Conservation (phyloP, 2,888 invertebrate species). For the Ornithoptera alexandrae region DNA sequence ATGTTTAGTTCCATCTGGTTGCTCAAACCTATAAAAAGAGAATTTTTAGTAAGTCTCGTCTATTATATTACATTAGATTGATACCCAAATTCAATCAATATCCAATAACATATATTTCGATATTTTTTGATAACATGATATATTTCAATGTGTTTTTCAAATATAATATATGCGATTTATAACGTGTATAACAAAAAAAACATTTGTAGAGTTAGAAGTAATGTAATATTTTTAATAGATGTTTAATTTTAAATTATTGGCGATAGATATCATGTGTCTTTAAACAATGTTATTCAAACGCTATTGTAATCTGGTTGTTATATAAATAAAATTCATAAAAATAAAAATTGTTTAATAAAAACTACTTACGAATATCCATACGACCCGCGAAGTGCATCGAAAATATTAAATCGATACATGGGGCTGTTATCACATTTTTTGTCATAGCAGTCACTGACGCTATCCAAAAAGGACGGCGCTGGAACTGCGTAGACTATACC, state of each 20-base stretch:
- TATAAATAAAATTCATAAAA: not conserved
- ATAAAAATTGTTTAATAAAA: not conserved
- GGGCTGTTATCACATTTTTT: constrained; percentile 33
- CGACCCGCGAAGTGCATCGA: constrained; percentile 61
- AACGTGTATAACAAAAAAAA: no score
- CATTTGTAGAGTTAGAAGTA: no score
- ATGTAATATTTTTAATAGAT: no score
- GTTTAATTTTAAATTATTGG: no score
- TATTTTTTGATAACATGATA: not conserved
- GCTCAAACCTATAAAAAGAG: constrained; percentile 31
- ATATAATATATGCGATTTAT: no score
- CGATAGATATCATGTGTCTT: no score
- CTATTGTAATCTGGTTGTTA: not conserved
- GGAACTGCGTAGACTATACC: constrained; percentile 6
- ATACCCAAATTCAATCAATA: not conserved
- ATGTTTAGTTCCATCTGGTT: constrained; percentile 58
- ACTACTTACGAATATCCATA: constrained; percentile 58
- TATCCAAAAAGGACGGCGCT: constrained; percentile 9
- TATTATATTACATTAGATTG: not conserved
- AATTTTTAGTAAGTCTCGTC: not conserved
- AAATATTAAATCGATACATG: constrained; percentile 50
- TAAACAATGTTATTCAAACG: not conserved
- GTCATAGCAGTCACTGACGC: constrained; percentile 3
- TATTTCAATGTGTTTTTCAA: not conserved
- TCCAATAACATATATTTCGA: no score